Base-by-base conservation (phyloP, 2,797 vertebrate genomes). In the Ptychadena robeensis region DNA sequence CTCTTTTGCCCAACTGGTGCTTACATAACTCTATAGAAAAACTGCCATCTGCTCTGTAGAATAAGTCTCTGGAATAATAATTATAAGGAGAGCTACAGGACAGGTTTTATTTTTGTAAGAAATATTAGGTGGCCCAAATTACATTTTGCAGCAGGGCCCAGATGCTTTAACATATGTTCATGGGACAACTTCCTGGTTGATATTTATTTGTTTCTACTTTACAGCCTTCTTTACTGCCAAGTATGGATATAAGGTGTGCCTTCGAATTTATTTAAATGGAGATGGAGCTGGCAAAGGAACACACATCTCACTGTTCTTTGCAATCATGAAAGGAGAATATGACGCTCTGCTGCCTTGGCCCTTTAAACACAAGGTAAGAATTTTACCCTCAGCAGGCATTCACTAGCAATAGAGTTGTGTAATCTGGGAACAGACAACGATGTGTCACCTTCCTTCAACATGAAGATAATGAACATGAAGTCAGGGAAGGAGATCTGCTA, bases 301-400 rank as follows among this genome's bases (percentile, higher is more conserved):
- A 0, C 95, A 96, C 66, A 59, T 95, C 86, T 96, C 95, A 0
- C 90, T 96, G 63, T 96, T 96, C 89, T 94, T 96, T 0, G 92
- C 95, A 12, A 89, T 96, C 75, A 95, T 96, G 93, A 95, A 87
- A 77, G 95, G 95, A 37, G 95, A 95, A 12, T 95, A 96, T 0
- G 95, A 96, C 0, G 91, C 93, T 1, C 80, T 96, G 81, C 92
- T 96, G 7, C 87, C 91, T 0, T 96, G 94, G 95, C 95, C 95
- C 0, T 96, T 96, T 86, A 90, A 89, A 40, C 93, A 96, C 87
- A 96, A 96, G 95, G 95, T 96, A 87, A 82, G 86, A 0, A 12
- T 34, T 28, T 0, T 8, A 31, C 30, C n/a, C 28, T 22, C 10
- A 3, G 1, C 14, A 44, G 40, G 18, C 18, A 22, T 1, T 53